Percentiles rank a stretch among this genome's conserved stretches.
These are phyloP conservation scores for Drosophila equinoxialis DNA, from an alignment of 1,140 invertebrate genomes.

Conservation along the genomic window DNA sequence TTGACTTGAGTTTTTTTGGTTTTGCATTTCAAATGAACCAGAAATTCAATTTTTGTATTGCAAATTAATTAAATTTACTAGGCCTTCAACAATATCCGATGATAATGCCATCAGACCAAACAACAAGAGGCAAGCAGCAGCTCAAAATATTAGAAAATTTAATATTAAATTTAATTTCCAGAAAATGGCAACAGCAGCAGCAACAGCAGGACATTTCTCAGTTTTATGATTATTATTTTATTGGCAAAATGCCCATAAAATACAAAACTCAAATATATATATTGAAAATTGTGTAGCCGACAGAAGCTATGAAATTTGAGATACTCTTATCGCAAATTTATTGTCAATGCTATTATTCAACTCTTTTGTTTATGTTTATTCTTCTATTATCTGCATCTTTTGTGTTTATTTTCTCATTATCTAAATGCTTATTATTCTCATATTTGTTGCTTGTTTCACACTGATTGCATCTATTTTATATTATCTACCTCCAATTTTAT, in stretches of 20 bases:
- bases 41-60: conserved; percentile 61
- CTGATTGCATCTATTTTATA: no score
- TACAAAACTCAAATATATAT: conserved; percentile 13
- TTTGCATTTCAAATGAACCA: conserved; percentile 77
- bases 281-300: neutral
- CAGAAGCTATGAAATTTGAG: neutral
- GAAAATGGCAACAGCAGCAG: neutral
- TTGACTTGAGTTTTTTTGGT: conserved; percentile 61
- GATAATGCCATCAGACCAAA: neutral
- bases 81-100: neutral
- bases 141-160: conserved; percentile 46
- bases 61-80: conserved; percentile 65
- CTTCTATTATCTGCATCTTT: no score
- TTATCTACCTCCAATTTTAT: no score
- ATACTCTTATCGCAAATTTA: neutral
- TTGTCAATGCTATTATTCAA: no score
- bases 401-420: no score
- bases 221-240: conserved; percentile 73
- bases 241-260: conserved; percentile 65
- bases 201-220: neutral
- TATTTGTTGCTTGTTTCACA: no score
- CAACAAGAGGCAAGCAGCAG: conserved; percentile 29
- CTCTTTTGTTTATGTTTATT: no score
- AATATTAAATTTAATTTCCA: conserved; percentile 55
- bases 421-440: no score